Base-by-base conservation (phyloP, 2,113 vertebrate genomes). In the Sander vitreus region DNA sequence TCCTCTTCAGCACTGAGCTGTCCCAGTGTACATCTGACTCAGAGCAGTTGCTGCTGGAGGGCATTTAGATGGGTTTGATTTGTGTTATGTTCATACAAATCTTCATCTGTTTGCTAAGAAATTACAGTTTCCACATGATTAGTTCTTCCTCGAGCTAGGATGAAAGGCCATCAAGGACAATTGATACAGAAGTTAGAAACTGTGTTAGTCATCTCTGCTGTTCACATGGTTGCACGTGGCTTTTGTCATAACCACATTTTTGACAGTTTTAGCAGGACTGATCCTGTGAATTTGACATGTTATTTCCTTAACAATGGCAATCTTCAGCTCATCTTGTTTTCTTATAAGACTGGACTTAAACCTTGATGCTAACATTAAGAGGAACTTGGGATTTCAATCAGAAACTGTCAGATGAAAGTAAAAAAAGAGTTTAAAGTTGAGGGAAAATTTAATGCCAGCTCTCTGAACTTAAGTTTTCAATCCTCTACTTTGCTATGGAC, bases 81-180 rank as follows among this genome's bases (percentile, higher is more conserved):
- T 62, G 51, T 83, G 7, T 30, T 0, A 51, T 47, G 5, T 53
- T 48, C 18, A 0, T 19, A 12, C 36, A 73, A 73, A 48, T 25
- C 50, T 50, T 72, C 33, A 51, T 65, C 14, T 47, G 21, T 54
- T 57, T 21, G 53, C 8, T 36, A n/a, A 19, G 33, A 73, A 72
- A 67, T 14, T 54, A 8, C 36, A 36, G n/a, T 73, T 85, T 78
- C 59, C 62, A 51, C 72, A 75, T 78, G 73, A 83, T 75, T 50
- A 21, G n/a, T 67, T 73, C 54, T 5, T 27, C 69, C 69, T 60
- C 2, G 2, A 64, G 57, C 19, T 2, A 7, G 1, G 27, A 43
- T 33, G 14, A 25, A 27, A 54, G 30, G 53, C 36, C 47, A 16
- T 1, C 0, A 7, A 72, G 16, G 48, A 27, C 5, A 48, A 53